Conservation (phyloP, 2,888 invertebrate genomes). For the Hartigia nigra region DNA sequence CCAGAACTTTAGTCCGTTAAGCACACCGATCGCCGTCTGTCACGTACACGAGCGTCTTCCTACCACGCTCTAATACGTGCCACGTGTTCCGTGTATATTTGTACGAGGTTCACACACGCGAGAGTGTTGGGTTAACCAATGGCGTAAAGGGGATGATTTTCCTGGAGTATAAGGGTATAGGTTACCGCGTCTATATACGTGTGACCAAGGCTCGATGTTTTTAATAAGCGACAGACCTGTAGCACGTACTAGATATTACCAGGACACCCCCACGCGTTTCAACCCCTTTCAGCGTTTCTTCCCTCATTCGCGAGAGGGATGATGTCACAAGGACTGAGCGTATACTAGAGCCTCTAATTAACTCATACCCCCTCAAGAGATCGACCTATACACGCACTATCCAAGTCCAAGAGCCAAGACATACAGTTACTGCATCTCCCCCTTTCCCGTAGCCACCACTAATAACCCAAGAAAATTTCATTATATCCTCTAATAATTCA, state of each 20-base stretch:
- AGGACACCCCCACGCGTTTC: conserved; percentile 39
- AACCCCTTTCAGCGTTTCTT: conserved; percentile 37
- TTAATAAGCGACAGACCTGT: conserved; percentile 62
- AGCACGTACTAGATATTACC: conserved; percentile 60
- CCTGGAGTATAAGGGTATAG: not conserved
- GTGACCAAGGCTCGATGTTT: conserved; percentile 55
- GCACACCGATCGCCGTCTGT: conserved; percentile 31
- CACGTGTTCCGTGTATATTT: conserved; percentile 21
- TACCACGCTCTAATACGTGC: conserved; percentile 20
- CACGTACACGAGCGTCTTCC: conserved; percentile 29
- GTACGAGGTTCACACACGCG: not conserved
- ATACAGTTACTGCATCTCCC: not conserved
- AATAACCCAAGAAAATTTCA: conserved; percentile 46
- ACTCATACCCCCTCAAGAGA: conserved; percentile 38
- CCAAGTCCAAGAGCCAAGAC: not conserved
- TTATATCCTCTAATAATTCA: conserved; percentile 39
- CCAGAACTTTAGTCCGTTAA: conserved; percentile 42
- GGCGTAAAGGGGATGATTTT: too few relatives aligned
- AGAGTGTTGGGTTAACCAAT: too few relatives aligned
- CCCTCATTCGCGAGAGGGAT: conserved; percentile 26
- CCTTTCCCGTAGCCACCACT: not conserved
- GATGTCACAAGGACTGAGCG: conserved; percentile 15
- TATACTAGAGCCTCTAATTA: conserved; percentile 50
- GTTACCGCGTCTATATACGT: not conserved
- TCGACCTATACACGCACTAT: not conserved